Conservation (phyloP, 2,113 vertebrate species). For the Ceyx melanurus region DNA sequence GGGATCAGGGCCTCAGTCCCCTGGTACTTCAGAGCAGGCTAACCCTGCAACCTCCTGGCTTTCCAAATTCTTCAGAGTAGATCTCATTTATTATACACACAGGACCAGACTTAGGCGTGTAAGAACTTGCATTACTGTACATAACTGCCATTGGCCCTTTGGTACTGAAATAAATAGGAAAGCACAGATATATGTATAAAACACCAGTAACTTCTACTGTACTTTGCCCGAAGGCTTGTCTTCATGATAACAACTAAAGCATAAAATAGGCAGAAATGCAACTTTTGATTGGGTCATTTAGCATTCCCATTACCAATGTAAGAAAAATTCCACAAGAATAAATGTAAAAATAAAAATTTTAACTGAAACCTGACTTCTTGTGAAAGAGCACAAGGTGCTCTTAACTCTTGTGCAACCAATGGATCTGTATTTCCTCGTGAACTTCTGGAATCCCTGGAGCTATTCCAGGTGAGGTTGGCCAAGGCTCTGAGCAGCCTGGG, state of each 20-base stretch:
- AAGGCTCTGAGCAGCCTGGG: too few species aligned
- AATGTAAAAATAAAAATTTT: neutral
- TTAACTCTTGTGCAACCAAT: neutral
- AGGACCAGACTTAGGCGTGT: conserved; percentile 33
- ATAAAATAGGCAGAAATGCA: neutral
- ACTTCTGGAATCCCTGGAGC: too few species aligned
- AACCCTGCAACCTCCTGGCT: conserved; percentile 65
- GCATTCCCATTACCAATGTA: neutral
- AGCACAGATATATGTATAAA: neutral
- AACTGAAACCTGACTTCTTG: neutral
- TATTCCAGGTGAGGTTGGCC: too few species aligned
- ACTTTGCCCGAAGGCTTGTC: neutral
- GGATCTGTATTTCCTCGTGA: neutral
- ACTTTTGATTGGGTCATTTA: neutral
- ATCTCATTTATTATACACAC: conserved; percentile 67
- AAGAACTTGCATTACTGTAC: conserved; percentile 41
- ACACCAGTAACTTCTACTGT: neutral
- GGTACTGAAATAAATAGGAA: neutral
- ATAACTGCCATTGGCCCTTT: conserved; percentile 29
- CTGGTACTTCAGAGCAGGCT: conserved; percentile 57
- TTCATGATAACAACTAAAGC: neutral
- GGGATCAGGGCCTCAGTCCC: conserved; percentile 63
- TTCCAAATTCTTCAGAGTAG: conserved; percentile 63
- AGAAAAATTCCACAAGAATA: neutral
- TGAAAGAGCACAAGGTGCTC: neutral